A percentile compares a stretch with the other conserved stretches of the same genome.
Evolutionary conservation across 2,888 invertebrate genomes (phyloP).

Genomic region (Nephrocerus scutellatus): DNA sequence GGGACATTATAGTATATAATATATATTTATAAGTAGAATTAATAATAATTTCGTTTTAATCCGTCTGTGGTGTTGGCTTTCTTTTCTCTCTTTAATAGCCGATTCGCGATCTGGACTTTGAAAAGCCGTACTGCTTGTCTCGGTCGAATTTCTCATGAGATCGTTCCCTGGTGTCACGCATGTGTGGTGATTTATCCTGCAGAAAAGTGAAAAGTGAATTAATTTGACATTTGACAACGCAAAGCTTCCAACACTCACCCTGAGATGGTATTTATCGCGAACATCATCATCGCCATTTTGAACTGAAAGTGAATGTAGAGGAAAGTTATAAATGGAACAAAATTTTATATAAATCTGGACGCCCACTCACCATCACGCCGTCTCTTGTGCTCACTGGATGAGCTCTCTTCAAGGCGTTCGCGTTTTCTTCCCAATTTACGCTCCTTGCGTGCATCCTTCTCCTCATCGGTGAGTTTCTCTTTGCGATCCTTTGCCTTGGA

Average conservation of each 20-base stretch:
- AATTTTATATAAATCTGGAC: constrained; percentile 12
- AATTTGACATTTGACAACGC: constrained; percentile 1
- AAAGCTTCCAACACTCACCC: constrained; percentile 51
- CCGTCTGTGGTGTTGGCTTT: no score
- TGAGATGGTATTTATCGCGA: constrained; percentile 70
- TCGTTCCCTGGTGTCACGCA: constrained; percentile 57
- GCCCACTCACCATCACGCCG: constrained; percentile 63
- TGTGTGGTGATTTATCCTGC: constrained; percentile 75
- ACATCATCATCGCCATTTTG: constrained; percentile 72
- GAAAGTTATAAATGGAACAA: constrained; percentile 8
- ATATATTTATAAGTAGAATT: no score
- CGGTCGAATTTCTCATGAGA: constrained; percentile 68
- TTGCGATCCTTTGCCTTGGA: constrained; percentile 53
- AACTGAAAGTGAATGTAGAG: constrained; percentile 25
- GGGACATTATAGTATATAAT: no score
- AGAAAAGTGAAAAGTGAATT: constrained; percentile 3
- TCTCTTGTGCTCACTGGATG: constrained; percentile 64
- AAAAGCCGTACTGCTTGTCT: constrained; percentile 75
- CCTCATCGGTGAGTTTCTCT: constrained; percentile 66
- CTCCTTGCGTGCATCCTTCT: constrained; percentile 72
- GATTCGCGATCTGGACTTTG: constrained; percentile 42
- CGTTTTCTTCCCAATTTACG: constrained; percentile 73
- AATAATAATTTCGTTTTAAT: no score
- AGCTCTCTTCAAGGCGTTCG: constrained; percentile 67
- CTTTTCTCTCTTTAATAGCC: constrained; percentile 33